Percentiles rank a stretch among this genome's conserved stretches.
phyloP scores from a whole-genome alignment of 2,113 vertebrate genomes.

The Centropus unirufus region DNA sequence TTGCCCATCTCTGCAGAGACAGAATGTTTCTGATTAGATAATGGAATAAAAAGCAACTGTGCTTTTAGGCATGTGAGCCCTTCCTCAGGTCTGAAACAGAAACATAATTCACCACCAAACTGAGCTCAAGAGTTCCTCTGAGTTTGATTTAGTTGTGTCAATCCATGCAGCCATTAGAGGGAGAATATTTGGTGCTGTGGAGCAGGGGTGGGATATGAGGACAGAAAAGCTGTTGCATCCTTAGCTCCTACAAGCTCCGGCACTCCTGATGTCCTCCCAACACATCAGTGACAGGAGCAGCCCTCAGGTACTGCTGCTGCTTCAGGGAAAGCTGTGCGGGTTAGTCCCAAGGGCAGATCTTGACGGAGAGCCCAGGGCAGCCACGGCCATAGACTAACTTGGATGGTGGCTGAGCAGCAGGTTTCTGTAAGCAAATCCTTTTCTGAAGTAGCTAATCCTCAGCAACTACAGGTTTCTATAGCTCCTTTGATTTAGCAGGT shows the following conservation, averaged over 20 bases:
- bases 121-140: background rate
- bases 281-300: background rate
- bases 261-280: background rate
- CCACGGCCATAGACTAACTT: rapidly evolving
- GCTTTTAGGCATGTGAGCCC: background rate
- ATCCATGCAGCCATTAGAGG: background rate
- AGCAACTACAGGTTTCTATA: conserved; percentile 65
- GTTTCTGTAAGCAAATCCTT: conserved; percentile 25
- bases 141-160: background rate
- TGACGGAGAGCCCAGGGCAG: background rate
- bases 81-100: background rate
- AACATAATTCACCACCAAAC: background rate
- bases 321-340: background rate
- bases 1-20: background rate
- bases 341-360: background rate
- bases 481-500: conserved; percentile 64
- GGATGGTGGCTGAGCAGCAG: background rate
- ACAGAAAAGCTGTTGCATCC: background rate
- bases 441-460: conserved; percentile 51
- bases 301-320: background rate
- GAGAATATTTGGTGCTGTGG: background rate
- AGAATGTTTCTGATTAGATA: background rate
- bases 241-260: background rate
- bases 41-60: background rate
- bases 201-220: background rate